Percentiles rank a stretch among this genome's conserved stretches.
phyloP scores from a whole-genome alignment of 2,797 vertebrate species.

The Thamnophis elegans region DNA sequence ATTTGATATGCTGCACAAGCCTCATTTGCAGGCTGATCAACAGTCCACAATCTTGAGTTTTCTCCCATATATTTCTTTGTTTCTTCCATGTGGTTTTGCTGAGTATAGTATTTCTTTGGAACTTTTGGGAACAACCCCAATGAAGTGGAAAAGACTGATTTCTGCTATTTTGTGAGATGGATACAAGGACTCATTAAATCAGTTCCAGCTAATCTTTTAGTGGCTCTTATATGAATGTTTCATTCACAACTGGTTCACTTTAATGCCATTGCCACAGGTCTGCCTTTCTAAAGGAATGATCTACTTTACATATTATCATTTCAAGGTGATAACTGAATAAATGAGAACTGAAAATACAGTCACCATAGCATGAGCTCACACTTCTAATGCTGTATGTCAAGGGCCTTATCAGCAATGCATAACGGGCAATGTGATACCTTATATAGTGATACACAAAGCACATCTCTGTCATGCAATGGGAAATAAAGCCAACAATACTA shows the following conservation, averaged over 20 bases:
- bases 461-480: neutral
- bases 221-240: neutral
- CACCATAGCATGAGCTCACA: too few species aligned
- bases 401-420: slow-evolving; percentile 25
- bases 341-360: neutral
- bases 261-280: neutral
- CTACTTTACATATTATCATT: neutral
- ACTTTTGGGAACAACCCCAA: neutral
- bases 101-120: neutral
- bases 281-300: neutral
- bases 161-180: neutral
- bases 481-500: slow-evolving; percentile 35
- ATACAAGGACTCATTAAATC: neutral
- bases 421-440: neutral
- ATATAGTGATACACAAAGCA: slow-evolving; percentile 35
- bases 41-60: neutral
- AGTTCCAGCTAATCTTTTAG: neutral
- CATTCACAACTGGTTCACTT: neutral
- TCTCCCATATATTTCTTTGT: neutral
- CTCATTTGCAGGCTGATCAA: neutral
- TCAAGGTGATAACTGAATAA: neutral
- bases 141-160: neutral
- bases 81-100: neutral
- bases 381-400: neutral
- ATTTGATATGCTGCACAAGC: neutral